These are phyloP conservation scores for Cepaea nemoralis DNA, from an alignment of 1,140 invertebrate species.

Conservation along the genomic window DNA sequence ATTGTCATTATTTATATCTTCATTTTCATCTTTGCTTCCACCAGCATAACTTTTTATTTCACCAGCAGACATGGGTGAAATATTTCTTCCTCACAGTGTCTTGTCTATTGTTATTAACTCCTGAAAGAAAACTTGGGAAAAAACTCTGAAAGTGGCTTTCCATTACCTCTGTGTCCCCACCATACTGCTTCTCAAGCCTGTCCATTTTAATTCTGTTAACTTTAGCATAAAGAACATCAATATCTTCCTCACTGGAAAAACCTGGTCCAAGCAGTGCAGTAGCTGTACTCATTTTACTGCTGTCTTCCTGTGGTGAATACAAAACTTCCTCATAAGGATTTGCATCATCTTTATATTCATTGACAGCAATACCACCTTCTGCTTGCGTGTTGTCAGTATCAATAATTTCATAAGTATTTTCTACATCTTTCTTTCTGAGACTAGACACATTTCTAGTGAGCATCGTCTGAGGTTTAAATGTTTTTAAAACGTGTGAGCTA, in stretches of 20 bases:
- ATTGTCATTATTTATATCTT: background rate
- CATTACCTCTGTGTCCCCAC: background rate
- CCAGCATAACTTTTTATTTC: background rate
- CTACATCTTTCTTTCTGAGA: background rate
- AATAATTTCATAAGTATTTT: slow-evolving; percentile 16
- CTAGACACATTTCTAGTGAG: background rate
- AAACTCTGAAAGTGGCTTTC: background rate
- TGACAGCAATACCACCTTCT: background rate
- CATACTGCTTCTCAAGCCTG: background rate
- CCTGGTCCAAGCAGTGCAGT: background rate
- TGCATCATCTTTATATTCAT: slow-evolving; percentile 5
- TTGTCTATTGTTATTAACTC: background rate
- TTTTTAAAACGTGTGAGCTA: background rate
- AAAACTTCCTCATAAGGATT: slow-evolving; percentile 32
- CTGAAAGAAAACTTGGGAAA: background rate
- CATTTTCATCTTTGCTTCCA: background rate
- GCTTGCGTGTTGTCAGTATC: background rate
- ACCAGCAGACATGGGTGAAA: background rate
- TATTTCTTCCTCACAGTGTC: too few relatives aligned
- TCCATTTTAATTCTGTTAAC: slow-evolving; percentile 46
- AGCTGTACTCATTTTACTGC: background rate
- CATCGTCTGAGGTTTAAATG: background rate
- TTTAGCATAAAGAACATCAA: slow-evolving; percentile 47
- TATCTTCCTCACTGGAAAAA: slow-evolving; percentile 23
- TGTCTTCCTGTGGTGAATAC: background rate